Base-by-base conservation (phyloP, 2,113 vertebrate species). In the Copsychus sechellarum region DNA sequence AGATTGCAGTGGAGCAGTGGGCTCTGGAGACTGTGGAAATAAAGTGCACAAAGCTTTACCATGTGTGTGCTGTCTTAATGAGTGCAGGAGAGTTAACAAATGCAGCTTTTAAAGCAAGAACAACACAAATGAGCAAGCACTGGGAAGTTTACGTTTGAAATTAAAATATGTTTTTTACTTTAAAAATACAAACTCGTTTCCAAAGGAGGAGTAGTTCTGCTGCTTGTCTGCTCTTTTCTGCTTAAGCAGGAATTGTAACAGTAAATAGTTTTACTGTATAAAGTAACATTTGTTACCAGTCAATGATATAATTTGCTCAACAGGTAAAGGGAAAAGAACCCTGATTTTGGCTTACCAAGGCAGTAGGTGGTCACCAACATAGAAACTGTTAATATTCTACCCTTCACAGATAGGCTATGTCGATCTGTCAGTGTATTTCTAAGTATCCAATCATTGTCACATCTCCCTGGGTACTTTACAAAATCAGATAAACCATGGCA, bases 401-500 rank as follows among this genome's bases (percentile, higher is more conserved):
- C 69, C 74, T 95, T 86, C 74, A 87, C 9, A 91, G 45, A 77
- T 24, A 83, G 8, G 36, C 38, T 77, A 11, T 45, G 22, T 70
- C 36, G 67, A 58, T 83, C 60, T 94, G 40, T 92, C 80, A 67
- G 71, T 86, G 64, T 83, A 94, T 92, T 92, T 95, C 57, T 79
- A 82, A 91, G 51, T 90, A 87, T 40, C 47, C 47, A 92, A 69
- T 91, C 91, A 83, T 78, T 90, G 81, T 83, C 78, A 80, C 50
- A 81, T 91, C 86, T 96, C 93, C 80, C 81, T 77, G 40, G 86
- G 73, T 94, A 81, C 45, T 86, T 95, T 79, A 84, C 79, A 94
- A 96, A 97, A 96, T 97, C 93, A 94, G 87, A 95, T 94, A 95
- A 97, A 95, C 93, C 94, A 96, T 95, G 90, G 92, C 82, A 96